Evolutionary conservation across 2,113 vertebrate genomes (phyloP).

Genomic region (Sylvicapra grimmia): DNA sequence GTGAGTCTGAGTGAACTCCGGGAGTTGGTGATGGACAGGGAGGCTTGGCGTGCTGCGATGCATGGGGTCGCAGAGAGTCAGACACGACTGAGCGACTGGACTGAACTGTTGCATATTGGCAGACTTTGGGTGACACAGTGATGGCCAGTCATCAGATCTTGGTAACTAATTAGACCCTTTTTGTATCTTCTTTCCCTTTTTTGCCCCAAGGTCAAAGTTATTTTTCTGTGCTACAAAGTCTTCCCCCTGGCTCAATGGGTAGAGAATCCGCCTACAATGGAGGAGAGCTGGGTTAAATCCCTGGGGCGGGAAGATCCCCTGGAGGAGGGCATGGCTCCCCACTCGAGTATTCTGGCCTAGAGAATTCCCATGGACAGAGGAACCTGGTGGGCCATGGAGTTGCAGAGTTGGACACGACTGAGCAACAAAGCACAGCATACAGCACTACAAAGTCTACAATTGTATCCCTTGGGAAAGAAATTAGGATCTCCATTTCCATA

Average conservation of each 20-base stretch:
- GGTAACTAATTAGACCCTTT: background rate
- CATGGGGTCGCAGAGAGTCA: too few relatives aligned
- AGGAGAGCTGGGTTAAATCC: background rate
- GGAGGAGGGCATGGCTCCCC: background rate
- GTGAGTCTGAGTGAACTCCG: too few relatives aligned
- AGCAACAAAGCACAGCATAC: background rate
- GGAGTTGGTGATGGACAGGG: too few relatives aligned
- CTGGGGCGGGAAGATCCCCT: background rate
- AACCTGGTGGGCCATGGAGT: background rate
- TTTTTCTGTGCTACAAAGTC: background rate
- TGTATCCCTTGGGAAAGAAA: background rate
- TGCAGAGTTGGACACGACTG: background rate
- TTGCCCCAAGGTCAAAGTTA: background rate
- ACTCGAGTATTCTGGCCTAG: background rate
- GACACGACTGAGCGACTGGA: too few relatives aligned
- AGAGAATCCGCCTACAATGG: background rate
- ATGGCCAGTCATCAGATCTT: background rate
- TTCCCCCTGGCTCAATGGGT: background rate
- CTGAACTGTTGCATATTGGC: background rate
- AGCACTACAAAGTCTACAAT: background rate
- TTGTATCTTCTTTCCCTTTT: background rate
- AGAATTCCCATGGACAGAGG: background rate
- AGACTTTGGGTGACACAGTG: background rate
- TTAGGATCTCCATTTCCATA: background rate
- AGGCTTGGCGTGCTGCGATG: too few relatives aligned